Conservation (phyloP, 1,140 invertebrate species). For the Pseudoatta argentina region DNA sequence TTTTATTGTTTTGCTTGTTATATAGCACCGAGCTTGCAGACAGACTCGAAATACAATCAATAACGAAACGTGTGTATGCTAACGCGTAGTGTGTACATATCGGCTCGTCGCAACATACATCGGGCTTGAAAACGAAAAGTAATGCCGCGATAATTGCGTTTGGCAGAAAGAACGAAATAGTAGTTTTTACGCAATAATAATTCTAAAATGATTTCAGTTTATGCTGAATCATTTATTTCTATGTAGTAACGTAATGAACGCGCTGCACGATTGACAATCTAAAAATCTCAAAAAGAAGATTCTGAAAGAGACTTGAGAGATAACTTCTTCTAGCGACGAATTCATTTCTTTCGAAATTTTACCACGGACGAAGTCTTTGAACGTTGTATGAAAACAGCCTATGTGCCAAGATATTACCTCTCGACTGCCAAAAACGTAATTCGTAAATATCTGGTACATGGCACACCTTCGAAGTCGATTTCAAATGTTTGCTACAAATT, state of each 20-base stretch:
- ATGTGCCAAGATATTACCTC: constrained; percentile 1
- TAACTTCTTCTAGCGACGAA: neutral
- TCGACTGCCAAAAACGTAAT: constrained; percentile 26
- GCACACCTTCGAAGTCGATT: neutral
- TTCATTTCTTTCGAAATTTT: neutral
- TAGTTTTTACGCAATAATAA: constrained; percentile 18
- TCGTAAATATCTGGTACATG: neutral
- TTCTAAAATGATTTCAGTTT: neutral
- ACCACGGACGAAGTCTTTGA: neutral
- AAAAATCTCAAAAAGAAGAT: neutral
- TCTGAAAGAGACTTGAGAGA: neutral
- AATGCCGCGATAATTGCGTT: constrained; percentile 4
- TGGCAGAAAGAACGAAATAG: neutral
- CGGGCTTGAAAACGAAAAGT: neutral
- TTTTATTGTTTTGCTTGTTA: constrained; percentile 57
- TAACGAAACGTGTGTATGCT: constrained; percentile 36
- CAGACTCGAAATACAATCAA: constrained; percentile 54
- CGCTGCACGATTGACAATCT: neutral
- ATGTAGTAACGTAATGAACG: neutral
- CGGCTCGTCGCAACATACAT: constrained; percentile 41
- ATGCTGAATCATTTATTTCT: neutral
- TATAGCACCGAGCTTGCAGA: constrained; percentile 60
- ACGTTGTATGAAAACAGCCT: constrained; percentile 3
- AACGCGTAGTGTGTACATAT: constrained; percentile 20
- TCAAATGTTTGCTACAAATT: constrained; percentile 25